phyloP scores from a whole-genome alignment of 1,140 invertebrate species.

The Sycophaga agraensis region DNA sequence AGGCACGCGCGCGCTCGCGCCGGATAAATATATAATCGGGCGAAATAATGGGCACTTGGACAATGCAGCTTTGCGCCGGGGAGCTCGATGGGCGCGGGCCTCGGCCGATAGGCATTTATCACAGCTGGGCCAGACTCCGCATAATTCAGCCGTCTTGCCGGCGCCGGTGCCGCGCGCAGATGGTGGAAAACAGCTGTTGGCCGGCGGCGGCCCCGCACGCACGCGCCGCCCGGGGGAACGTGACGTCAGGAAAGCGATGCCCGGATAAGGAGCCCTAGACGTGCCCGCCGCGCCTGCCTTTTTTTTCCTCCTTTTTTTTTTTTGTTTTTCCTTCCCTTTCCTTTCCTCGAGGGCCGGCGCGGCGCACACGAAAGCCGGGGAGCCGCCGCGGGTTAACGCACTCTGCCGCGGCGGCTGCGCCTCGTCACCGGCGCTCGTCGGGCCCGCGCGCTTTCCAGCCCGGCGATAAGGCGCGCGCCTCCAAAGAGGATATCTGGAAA shows the following conservation, averaged over 20 bases:
- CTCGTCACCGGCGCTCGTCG: no score
- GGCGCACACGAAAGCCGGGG: neutral
- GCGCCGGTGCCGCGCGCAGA: slow-evolving; percentile 28
- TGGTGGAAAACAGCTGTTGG: slow-evolving; percentile 40
- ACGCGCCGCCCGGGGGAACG: neutral
- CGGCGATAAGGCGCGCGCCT: no score
- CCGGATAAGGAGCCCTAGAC: neutral
- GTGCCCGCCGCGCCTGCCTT: neutral
- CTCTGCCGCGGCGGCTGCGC: no score
- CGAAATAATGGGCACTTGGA: no score
- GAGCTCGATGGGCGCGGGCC: no score
- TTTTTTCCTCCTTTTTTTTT: neutral
- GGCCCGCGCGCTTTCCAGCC: no score
- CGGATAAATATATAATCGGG: no score
- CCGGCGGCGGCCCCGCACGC: neutral
- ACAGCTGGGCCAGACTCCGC: slow-evolving; percentile 26
- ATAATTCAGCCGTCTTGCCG: slow-evolving; percentile 23
- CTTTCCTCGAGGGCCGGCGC: neutral
- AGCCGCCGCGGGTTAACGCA: neutral
- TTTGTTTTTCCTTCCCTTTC: neutral
- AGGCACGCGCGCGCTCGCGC: no score
- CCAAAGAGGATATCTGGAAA: no score
- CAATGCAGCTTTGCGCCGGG: neutral
- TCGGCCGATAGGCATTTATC: slow-evolving; percentile 17
- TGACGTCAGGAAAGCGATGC: slow-evolving; percentile 11